These are phyloP conservation scores for Eulemur rufifrons DNA, from an alignment of 2,113 vertebrate genomes.

Conservation along the genomic window DNA sequence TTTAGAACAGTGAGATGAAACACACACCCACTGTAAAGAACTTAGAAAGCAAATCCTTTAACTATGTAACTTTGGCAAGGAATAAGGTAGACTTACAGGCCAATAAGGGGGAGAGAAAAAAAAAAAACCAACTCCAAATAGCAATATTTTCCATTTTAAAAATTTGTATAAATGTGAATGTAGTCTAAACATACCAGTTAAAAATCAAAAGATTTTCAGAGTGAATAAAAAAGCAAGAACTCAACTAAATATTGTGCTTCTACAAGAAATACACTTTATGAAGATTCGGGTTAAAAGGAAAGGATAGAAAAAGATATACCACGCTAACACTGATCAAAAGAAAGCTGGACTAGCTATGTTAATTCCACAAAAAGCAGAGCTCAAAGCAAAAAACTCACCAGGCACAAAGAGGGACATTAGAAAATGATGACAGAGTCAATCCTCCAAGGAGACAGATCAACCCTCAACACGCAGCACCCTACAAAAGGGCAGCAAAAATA, in stretches of 20 bases:
- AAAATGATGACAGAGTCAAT: neutral
- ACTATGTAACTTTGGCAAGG: neutral
- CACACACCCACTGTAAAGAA: neutral
- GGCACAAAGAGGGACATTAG: neutral
- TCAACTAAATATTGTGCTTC: too few species aligned
- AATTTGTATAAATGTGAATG: neutral
- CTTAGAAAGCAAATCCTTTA: neutral
- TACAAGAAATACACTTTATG: neutral
- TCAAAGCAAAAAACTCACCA: neutral
- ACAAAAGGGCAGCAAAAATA: too few species aligned
- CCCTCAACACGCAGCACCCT: neutral
- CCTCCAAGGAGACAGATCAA: neutral
- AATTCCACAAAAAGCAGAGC: neutral
- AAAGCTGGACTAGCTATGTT: neutral
- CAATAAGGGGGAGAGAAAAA: neutral
- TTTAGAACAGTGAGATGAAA: neutral
- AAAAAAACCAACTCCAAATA: neutral
- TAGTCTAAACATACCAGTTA: neutral
- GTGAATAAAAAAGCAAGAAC: neutral
- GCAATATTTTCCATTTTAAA: neutral
- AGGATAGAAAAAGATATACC: neutral
- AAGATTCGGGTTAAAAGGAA: neutral
- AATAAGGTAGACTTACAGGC: neutral
- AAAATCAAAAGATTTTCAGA: neutral
- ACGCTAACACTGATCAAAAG: neutral